Conservation (phyloP, 2,888 invertebrate species). For the Odontomyia ornata region DNA sequence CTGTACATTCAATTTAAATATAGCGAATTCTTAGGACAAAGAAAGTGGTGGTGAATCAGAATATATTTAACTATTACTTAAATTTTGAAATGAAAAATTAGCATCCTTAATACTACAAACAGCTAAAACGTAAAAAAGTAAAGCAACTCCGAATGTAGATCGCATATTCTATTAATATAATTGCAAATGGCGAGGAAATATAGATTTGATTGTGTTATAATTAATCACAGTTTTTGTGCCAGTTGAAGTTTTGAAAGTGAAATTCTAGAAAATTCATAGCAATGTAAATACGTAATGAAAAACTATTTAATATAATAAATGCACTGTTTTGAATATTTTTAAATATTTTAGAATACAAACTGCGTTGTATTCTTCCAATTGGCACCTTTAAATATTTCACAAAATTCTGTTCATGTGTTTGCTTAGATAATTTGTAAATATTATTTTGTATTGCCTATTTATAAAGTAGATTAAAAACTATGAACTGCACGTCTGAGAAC, state of each 20-base stretch:
- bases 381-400: no score
- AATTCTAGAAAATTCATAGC: slow-evolving; percentile 32
- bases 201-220: slow-evolving; percentile 20
- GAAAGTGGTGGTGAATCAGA: neutral
- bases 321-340: neutral
- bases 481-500: no score
- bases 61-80: neutral
- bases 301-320: neutral
- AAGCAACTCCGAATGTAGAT: slow-evolving; percentile 16
- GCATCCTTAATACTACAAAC: neutral
- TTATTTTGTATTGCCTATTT: no score
- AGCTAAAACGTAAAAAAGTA: neutral
- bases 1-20: no score
- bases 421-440: no score
- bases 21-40: no score
- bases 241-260: slow-evolving; percentile 1
- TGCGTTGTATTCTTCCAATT: neutral
- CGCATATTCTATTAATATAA: neutral
- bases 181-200: neutral
- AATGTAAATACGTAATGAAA: slow-evolving; percentile 33
- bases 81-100: neutral
- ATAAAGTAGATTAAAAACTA: no score
- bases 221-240: slow-evolving; percentile 27
- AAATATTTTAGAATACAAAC: neutral
- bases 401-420: no score